Base-by-base conservation (phyloP, 2,113 vertebrate genomes). In the Glaucomys volans region DNA sequence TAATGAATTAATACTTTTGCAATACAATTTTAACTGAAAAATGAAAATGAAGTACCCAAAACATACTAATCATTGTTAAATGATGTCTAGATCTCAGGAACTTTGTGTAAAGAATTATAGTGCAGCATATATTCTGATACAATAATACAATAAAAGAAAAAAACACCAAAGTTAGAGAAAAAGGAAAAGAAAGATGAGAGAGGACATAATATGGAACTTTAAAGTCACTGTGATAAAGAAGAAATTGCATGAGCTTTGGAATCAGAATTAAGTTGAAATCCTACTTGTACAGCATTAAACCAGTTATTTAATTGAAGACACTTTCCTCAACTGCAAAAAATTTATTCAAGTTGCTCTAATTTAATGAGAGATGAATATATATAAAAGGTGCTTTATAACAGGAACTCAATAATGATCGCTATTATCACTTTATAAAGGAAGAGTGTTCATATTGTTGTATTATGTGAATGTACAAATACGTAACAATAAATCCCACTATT, bases 21-120 rank as follows among this genome's bases (percentile, higher is more conserved):
- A 74, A 17, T 44, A 95, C 77, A 57, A 64, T 74, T 77, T 72
- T 57, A 50, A 87, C 47, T 67, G 28, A 88, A 30, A 94, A 94
- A 67, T 84, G 50, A 76, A 76, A 91, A 32, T 64, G 62, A 77
- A 54, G 84, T 42, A 16, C 3, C 28, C 67, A 67, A 86, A 42
- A 47, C 28, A 28, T 9, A 42, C 76, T 76, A 79, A 35, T 13
- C 20, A 17, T 74, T 77, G 72, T 87, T 71, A 74, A n/a, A 67
- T 1, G 62, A 26, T 22, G 35, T 75, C 52, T n/a, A 57, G 54
- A 74, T 20, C 42, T 88, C 69, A 88, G 77, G 59, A 83, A 42
- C 11, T 24, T 17, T 37, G 20, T 42, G 14, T 44, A 59, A 59
- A 89, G 71, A 89, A 71, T n/a, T 20, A 89, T 37, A 75, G 18